These are phyloP conservation scores for Olivierus martensii DNA, from an alignment of 1,140 invertebrate genomes.

Conservation along the genomic window DNA sequence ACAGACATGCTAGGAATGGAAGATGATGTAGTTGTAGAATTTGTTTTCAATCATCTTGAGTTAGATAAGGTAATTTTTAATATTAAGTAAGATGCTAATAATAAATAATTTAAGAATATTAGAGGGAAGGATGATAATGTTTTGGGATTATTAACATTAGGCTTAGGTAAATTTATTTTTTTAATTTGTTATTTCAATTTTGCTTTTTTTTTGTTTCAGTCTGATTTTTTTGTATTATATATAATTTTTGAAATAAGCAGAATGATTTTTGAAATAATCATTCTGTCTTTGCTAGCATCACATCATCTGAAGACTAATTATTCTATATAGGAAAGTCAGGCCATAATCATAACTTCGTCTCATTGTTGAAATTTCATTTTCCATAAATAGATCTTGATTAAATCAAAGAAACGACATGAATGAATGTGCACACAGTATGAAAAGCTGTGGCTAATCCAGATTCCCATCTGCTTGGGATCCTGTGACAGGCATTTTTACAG, in stretches of 20 bases:
- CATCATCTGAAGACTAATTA: too few relatives aligned
- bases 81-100: not conserved
- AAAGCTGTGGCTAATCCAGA: not conserved
- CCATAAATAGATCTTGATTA: not conserved
- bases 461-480: too few relatives aligned
- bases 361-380: not conserved
- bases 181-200: too few relatives aligned
- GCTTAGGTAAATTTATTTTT: too few relatives aligned
- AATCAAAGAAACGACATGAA: not conserved
- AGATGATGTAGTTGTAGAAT: conserved; percentile 96
- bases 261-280: too few relatives aligned
- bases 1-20: conserved; percentile 82
- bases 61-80: conserved; percentile 51
- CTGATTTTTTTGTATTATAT: too few relatives aligned
- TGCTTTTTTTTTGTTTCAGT: too few relatives aligned
- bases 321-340: too few relatives aligned
- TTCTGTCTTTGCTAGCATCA: too few relatives aligned
- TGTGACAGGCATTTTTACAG: too few relatives aligned
- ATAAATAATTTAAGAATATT: not conserved
- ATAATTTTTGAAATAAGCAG: too few relatives aligned
- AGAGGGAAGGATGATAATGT: not conserved
- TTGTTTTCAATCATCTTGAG: conserved; percentile 97
- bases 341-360: not conserved
- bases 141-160: too few relatives aligned
- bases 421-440: not conserved